A percentile compares a stretch with the other conserved stretches of the same genome.
phyloP scores from a whole-genome alignment of 64 coral and sea anemone species.

The Trachythela sp. region DNA sequence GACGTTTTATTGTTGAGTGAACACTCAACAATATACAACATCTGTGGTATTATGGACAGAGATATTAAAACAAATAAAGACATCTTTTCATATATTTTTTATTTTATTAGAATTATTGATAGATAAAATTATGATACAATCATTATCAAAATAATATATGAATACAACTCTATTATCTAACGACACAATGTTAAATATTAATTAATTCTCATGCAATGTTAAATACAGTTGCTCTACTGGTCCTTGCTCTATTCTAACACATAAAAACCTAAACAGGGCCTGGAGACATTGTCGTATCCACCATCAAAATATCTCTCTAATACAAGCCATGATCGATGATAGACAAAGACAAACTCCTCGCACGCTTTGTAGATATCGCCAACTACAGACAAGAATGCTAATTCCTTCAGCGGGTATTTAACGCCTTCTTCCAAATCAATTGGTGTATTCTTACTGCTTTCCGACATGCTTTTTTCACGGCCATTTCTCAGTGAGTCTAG shows the following conservation, averaged over 20 bases:
- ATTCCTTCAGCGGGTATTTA: not conserved
- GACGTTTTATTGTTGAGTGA: no score
- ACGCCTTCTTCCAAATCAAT: not conserved
- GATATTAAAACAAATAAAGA: no score
- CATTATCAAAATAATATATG: no score
- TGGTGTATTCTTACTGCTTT: not conserved
- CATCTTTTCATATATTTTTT: no score
- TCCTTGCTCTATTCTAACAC: not conserved
- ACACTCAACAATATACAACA: no score
- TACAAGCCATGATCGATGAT: not conserved
- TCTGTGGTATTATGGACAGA: no score
- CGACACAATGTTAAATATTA: no score
- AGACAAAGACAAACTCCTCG: not conserved
- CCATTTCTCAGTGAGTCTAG: constrained; percentile 14
- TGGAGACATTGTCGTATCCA: not conserved
- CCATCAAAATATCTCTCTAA: not conserved
- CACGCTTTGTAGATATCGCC: not conserved
- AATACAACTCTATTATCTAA: no score
- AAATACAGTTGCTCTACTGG: not conserved
- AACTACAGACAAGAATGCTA: not conserved
- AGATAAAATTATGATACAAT: no score
- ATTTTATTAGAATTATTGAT: no score
- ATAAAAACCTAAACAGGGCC: not conserved
- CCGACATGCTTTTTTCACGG: not conserved
- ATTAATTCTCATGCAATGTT: no score